phyloP scores from a whole-genome alignment of 2,888 invertebrate genomes.

The Drosophila mimetica region DNA sequence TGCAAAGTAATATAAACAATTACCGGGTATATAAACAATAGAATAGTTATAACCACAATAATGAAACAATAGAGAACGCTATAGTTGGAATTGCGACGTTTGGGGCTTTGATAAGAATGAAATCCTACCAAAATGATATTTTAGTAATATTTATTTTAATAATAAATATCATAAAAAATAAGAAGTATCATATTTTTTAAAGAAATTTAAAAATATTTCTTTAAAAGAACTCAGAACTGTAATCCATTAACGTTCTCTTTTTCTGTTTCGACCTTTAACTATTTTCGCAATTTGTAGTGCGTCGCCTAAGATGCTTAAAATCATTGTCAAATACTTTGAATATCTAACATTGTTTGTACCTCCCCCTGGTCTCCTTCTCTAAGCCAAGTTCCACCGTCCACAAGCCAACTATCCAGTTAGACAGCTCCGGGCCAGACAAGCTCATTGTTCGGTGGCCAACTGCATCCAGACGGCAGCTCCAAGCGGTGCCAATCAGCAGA shows the following conservation, averaged over 20 bases:
- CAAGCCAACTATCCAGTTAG: slow-evolving; percentile 36
- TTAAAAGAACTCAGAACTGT: too few relatives aligned
- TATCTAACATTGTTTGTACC: slow-evolving; percentile 8
- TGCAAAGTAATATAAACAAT: slow-evolving; percentile 38
- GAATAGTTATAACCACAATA: slow-evolving; percentile 9
- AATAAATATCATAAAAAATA: too few relatives aligned
- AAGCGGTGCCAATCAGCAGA: slow-evolving; percentile 28
- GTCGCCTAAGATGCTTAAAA: background rate
- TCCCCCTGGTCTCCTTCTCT: background rate
- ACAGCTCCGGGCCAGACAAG: slow-evolving; percentile 39
- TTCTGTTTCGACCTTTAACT: background rate
- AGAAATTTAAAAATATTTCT: too few relatives aligned
- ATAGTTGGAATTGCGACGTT: background rate
- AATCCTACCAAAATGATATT: too few relatives aligned
- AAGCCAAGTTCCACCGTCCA: background rate
- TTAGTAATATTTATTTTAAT: too few relatives aligned
- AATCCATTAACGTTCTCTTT: background rate
- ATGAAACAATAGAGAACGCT: background rate
- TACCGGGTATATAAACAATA: slow-evolving; percentile 19
- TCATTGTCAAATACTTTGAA: slow-evolving; percentile 16
- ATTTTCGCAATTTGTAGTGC: background rate
- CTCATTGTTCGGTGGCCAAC: slow-evolving; percentile 7
- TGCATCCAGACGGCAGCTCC: slow-evolving; percentile 16
- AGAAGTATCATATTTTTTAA: too few relatives aligned
- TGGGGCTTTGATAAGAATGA: too few relatives aligned